A percentile compares a stretch with the other conserved stretches of the same genome.
Conservation (phyloP, 35 echinoderm and acorn worm species). For the Holothuria glaberrima region DNA sequence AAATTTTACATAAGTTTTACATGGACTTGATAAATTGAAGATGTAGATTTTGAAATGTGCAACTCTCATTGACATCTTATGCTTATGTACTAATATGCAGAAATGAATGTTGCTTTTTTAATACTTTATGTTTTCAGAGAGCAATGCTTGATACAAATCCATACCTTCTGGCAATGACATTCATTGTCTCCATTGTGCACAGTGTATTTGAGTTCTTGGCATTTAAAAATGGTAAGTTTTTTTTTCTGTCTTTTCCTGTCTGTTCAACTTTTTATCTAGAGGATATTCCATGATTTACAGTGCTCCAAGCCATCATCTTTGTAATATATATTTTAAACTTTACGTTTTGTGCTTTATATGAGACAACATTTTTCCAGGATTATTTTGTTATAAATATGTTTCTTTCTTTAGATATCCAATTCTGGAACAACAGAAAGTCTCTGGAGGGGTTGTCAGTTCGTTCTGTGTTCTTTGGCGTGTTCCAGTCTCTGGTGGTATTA, state of each 20-base stretch:
- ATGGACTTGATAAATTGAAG: too few species aligned
- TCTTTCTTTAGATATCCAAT: constrained; percentile 88
- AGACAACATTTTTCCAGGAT: background rate
- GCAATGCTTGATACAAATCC: constrained; percentile 98
- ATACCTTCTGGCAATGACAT: constrained; percentile 82
- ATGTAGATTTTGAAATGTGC: too few species aligned
- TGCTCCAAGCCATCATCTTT: background rate
- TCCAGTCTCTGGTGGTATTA: constrained; percentile 94
- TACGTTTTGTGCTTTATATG: too few species aligned
- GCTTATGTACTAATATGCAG: too few species aligned
- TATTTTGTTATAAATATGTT: background rate
- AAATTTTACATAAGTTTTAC: too few species aligned
- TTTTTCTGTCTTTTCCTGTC: background rate
- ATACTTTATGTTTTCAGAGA: constrained; percentile 77
- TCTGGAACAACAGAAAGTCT: constrained; percentile 99
- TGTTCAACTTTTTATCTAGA: background rate
- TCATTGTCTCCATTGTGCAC: constrained; percentile 91
- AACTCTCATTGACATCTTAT: too few species aligned
- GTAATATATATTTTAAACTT: too few species aligned
- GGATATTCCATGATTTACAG: background rate
- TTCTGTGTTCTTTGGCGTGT: constrained; percentile 99
- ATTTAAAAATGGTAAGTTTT: constrained; percentile 97
- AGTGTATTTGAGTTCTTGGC: constrained; percentile 99
- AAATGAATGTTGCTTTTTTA: too few species aligned
- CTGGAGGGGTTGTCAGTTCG: constrained; percentile 94